Conservation (phyloP, 2,888 invertebrate genomes). For the Coremacera marginata region DNA sequence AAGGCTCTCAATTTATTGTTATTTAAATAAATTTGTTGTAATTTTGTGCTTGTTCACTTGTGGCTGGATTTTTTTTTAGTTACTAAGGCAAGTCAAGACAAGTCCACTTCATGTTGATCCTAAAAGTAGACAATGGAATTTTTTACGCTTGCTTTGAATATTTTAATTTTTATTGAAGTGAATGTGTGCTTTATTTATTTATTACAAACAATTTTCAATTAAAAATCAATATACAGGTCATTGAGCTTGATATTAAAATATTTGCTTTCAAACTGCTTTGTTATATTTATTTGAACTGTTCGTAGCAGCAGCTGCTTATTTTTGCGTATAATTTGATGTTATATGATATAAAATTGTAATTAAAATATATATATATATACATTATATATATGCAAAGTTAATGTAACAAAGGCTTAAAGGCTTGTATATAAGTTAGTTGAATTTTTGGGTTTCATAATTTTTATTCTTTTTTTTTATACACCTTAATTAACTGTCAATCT, state of each 20-base stretch:
- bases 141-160: neutral
- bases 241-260: too few relatives aligned
- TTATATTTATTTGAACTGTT: too few relatives aligned
- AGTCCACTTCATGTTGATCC: neutral
- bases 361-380: neutral
- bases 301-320: too few relatives aligned
- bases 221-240: too few relatives aligned
- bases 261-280: too few relatives aligned
- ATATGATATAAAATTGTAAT: neutral
- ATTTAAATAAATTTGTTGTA: neutral
- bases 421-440: neutral
- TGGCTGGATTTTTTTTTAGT: neutral
- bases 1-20: neutral
- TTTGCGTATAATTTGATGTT: too few relatives aligned
- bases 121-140: neutral
- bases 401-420: too few relatives aligned
- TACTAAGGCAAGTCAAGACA: neutral
- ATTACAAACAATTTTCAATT: too few relatives aligned
- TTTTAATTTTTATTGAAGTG: neutral
- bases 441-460: too few relatives aligned
- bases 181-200: neutral
- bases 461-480: neutral
- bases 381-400: neutral
- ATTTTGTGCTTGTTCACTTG: neutral
- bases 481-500: slow-evolving; percentile 9